Percentiles rank a stretch among this genome's conserved stretches.
Evolutionary conservation across 2,888 invertebrate species (phyloP).

Genomic region (Cheilosia variabilis): DNA sequence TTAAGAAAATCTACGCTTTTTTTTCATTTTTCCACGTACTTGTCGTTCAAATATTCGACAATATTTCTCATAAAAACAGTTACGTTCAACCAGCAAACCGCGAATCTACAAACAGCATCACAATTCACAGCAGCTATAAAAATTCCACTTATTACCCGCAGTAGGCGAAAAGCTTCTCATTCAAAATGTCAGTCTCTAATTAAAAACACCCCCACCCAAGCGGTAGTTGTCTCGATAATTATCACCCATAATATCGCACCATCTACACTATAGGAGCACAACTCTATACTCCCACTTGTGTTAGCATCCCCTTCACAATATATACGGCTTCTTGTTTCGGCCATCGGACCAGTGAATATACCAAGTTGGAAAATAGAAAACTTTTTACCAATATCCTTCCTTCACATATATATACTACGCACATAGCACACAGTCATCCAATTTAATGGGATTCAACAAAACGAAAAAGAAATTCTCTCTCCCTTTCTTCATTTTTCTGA

Average conservation of each 20-base stretch:
- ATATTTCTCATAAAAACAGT: too few relatives aligned
- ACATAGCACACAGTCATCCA: constrained; percentile 64
- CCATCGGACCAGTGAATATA: constrained; percentile 22
- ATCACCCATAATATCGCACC: constrained; percentile 66
- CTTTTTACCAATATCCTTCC: constrained; percentile 69
- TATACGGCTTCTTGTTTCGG: constrained; percentile 63
- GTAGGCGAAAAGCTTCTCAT: constrained; percentile 20
- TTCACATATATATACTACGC: constrained; percentile 8
- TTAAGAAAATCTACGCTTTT: too few relatives aligned
- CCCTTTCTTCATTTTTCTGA: constrained; percentile 30
- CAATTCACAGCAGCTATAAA: not conserved
- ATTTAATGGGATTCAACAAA: constrained; percentile 73
- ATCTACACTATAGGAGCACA: constrained; percentile 6
- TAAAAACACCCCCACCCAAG: constrained; percentile 34
- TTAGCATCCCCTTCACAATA: constrained; percentile 59
- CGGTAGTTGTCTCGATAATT: constrained; percentile 50
- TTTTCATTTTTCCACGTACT: too few relatives aligned
- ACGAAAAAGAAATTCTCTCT: constrained; percentile 33
- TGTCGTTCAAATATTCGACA: too few relatives aligned
- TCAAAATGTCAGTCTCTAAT: constrained; percentile 41
- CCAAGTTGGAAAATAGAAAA: constrained; percentile 72
- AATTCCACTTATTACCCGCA: not conserved
- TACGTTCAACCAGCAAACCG: not conserved
- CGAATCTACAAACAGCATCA: not conserved
- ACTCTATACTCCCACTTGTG: constrained; percentile 31